These are phyloP conservation scores for Amaurobius ferox DNA, from an alignment of 2,888 invertebrate genomes.

Conservation along the genomic window DNA sequence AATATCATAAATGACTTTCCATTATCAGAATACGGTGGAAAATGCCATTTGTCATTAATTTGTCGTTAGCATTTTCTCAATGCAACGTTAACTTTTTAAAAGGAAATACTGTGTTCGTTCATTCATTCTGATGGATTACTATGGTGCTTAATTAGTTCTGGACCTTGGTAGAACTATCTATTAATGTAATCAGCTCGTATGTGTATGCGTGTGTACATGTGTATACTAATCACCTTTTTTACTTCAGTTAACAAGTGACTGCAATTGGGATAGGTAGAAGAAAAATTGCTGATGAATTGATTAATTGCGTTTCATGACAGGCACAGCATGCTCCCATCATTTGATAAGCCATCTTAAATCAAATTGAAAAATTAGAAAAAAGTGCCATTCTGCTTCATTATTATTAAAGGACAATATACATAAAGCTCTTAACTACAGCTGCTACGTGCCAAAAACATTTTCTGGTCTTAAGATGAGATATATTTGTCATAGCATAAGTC, in stretches of 20 bases:
- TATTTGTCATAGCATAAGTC: too few species aligned
- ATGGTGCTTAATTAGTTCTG: constrained; percentile 53
- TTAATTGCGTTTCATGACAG: constrained; percentile 47
- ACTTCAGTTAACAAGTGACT: constrained; percentile 60
- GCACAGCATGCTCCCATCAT: constrained; percentile 24
- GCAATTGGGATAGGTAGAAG: constrained; percentile 16
- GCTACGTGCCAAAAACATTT: too few species aligned
- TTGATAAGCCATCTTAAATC: constrained; percentile 22
- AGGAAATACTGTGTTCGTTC: constrained; percentile 17
- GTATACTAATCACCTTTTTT: constrained; percentile 66
- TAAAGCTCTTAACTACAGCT: too few species aligned
- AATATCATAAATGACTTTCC: constrained; percentile 70
- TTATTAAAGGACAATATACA: neutral
- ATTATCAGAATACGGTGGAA: constrained; percentile 62
- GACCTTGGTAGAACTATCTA: constrained; percentile 48
- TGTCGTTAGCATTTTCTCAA: constrained; percentile 71
- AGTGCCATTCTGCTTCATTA: neutral
- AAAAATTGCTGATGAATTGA: constrained; percentile 61
- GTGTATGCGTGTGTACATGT: too few species aligned
- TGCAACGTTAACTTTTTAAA: constrained; percentile 57
- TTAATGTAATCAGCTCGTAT: constrained; percentile 61
- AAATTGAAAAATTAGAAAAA: constrained; percentile 7
- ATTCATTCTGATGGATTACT: constrained; percentile 53
- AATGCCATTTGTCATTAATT: constrained; percentile 71
- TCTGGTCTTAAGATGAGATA: too few species aligned